Evolutionary conservation across 2,113 vertebrate genomes (phyloP).

Genomic region (Catharus bicknelli): DNA sequence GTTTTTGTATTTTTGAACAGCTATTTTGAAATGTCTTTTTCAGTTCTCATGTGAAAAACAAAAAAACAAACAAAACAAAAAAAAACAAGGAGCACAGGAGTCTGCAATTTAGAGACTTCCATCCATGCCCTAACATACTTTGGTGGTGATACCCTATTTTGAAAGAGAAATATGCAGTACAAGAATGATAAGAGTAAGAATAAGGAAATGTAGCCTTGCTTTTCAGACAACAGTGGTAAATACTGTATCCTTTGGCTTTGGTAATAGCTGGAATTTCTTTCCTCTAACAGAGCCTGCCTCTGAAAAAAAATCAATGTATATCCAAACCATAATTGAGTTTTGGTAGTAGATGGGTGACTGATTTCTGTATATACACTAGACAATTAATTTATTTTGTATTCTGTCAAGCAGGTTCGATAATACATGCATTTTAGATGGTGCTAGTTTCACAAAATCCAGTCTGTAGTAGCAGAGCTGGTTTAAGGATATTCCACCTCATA

Average conservation of each 20-base stretch:
- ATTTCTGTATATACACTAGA: background rate
- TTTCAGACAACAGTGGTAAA: background rate
- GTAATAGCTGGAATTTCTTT: background rate
- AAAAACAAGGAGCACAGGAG: fast-evolving
- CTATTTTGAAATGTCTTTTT: background rate
- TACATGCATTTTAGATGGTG: background rate
- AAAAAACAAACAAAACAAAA: too few relatives aligned
- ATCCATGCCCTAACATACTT: background rate
- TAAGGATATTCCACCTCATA: background rate
- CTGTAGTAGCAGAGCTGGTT: background rate
- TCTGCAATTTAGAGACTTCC: background rate
- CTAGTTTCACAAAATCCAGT: background rate
- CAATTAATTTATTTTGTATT: background rate
- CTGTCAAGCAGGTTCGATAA: background rate
- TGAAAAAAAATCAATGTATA: background rate
- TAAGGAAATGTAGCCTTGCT: background rate
- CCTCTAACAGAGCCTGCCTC: background rate
- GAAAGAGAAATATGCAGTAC: background rate
- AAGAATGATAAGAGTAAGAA: background rate
- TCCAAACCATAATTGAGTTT: background rate
- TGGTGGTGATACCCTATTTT: background rate
- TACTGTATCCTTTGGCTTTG: background rate
- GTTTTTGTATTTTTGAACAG: background rate
- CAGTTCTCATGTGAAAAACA: background rate
- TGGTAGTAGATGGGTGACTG: background rate